Evolutionary conservation across 2,797 vertebrate species (phyloP).

Genomic region (Eidolon dupreanum): DNA sequence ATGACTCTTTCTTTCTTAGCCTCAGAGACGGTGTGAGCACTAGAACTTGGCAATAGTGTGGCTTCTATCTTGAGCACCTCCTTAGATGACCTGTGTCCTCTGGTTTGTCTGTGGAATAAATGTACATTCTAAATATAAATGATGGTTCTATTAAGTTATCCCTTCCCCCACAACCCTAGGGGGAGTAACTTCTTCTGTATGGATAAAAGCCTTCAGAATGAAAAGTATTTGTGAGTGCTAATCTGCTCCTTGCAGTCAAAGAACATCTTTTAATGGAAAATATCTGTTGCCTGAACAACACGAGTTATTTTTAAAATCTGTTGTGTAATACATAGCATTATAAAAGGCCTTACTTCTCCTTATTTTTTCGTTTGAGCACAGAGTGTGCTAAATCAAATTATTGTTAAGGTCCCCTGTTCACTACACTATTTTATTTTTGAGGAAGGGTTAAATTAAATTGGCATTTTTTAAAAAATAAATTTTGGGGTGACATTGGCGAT

Average conservation of each 20-base stretch:
- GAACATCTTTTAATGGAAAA: not conserved
- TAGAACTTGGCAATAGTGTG: slow-evolving; percentile 31
- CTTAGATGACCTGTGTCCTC: slow-evolving; percentile 25
- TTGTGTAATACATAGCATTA: not conserved
- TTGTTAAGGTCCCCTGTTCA: not conserved
- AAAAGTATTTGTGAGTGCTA: slow-evolving; percentile 67
- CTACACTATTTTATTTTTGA: not conserved
- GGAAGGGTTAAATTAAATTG: too few species aligned
- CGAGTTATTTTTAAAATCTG: not conserved
- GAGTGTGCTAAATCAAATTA: not conserved
- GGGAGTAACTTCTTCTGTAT: not conserved
- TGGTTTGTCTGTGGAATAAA: not conserved
- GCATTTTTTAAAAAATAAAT: too few species aligned
- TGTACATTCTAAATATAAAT: slow-evolving; percentile 56
- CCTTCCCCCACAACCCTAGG: not conserved
- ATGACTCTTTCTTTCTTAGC: not conserved
- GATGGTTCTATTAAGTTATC: not conserved
- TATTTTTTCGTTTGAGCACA: not conserved
- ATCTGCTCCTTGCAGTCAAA: slow-evolving; percentile 59
- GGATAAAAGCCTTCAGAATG: slow-evolving; percentile 70
- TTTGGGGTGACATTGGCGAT: too few species aligned
- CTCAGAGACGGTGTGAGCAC: not conserved
- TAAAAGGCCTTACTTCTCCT: not conserved
- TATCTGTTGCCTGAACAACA: not conserved
- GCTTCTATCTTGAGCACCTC: slow-evolving; percentile 60